Evolutionary conservation across 2,797 vertebrate species (phyloP).

Genomic region (Valencia hispanica): DNA sequence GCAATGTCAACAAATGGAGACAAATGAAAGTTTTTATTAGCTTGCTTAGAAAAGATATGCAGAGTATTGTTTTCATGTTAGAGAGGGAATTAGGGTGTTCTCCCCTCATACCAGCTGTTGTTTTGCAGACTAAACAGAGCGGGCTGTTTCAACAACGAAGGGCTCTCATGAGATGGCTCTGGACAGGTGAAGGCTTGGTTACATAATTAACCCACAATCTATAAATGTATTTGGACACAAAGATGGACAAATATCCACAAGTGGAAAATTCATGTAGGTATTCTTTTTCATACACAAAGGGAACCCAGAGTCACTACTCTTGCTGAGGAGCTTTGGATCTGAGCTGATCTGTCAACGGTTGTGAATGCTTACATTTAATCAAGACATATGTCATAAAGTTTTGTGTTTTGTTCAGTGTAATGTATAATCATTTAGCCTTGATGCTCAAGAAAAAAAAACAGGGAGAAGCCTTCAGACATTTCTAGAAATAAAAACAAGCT

Average conservation of each 20-base stretch:
- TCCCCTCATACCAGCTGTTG: conserved; percentile 70
- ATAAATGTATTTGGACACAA: conserved; percentile 21
- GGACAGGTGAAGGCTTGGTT: conserved; percentile 72
- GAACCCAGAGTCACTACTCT: conserved; percentile 37
- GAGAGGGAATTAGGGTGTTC: conserved; percentile 24
- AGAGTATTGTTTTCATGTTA: conserved; percentile 33
- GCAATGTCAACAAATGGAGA: background rate
- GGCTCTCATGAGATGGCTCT: conserved; percentile 54
- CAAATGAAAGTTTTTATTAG: conserved; percentile 18
- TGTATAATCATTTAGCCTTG: too few species aligned
- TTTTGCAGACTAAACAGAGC: conserved; percentile 65
- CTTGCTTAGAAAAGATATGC: conserved; percentile 32
- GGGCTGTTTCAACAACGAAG: conserved; percentile 41
- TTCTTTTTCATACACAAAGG: conserved; percentile 10
- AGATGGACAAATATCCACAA: conserved; percentile 15
- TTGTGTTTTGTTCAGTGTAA: background rate
- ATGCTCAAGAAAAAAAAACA: too few species aligned
- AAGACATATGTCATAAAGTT: background rate
- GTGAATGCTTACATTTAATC: background rate
- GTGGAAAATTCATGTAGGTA: conserved; percentile 10
- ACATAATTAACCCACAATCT: conserved; percentile 33
- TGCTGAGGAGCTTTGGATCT: conserved; percentile 21
- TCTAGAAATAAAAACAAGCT: too few species aligned
- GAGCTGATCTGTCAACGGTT: conserved; percentile 23
- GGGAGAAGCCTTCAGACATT: too few species aligned